A percentile compares a stretch with the other conserved stretches of the same genome.
phyloP scores from a whole-genome alignment of 2,113 vertebrate species.

The Puffinus mauretanicus region DNA sequence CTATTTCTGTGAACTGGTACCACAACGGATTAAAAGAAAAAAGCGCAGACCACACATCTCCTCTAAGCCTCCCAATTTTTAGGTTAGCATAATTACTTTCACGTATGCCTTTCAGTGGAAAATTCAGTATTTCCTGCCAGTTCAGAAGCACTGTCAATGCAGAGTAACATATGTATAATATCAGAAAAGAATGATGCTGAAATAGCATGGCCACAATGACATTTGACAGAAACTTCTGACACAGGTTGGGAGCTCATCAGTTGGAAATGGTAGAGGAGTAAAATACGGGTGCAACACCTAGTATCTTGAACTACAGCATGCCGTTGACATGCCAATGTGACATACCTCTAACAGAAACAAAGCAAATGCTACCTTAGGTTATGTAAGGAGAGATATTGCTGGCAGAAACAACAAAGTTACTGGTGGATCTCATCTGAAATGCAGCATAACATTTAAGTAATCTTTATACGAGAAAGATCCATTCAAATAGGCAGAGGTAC shows the following conservation, averaged over 20 bases:
- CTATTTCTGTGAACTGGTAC: neutral
- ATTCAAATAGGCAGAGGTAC: neutral
- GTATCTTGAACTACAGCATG: accelerated
- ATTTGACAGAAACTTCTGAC: neutral
- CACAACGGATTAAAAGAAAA: neutral
- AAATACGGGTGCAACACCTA: neutral
- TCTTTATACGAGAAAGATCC: neutral
- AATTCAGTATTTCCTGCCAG: neutral
- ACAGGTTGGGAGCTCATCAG: neutral
- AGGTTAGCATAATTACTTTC: neutral
- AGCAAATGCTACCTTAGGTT: neutral
- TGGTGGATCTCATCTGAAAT: neutral
- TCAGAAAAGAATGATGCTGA: neutral
- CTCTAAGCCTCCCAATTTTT: neutral
- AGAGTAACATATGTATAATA: neutral
- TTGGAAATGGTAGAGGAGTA: neutral
- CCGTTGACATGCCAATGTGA: neutral
- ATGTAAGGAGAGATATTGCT: accelerated
- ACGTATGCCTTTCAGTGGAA: neutral
- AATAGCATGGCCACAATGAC: neutral
- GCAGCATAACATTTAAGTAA: neutral
- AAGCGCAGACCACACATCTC: neutral
- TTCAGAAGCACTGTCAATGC: neutral
- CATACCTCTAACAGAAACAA: neutral
- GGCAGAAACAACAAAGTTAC: neutral